Percentiles rank a stretch among this genome's conserved stretches.
Conservation (phyloP, 2,797 vertebrate genomes). For the Neosalanx taihuensis region DNA sequence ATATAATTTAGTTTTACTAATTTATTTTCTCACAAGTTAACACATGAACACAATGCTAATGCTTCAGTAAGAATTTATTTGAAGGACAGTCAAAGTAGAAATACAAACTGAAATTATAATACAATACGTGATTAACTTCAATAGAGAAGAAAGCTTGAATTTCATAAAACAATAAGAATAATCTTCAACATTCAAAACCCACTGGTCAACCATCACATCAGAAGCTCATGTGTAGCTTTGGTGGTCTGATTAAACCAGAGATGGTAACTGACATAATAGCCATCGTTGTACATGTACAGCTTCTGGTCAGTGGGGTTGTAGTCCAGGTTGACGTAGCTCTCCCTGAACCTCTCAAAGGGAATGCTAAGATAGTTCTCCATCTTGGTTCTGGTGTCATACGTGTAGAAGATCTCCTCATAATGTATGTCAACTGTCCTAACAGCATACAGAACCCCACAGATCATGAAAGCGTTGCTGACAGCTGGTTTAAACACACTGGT, state of each 20-base stretch:
- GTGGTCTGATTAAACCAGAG: slow-evolving; percentile 61
- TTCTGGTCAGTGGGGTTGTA: slow-evolving; percentile 73
- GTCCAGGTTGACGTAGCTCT: slow-evolving; percentile 60
- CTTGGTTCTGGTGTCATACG: slow-evolving; percentile 65
- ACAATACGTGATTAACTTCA: background rate
- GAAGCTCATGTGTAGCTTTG: slow-evolving; percentile 17
- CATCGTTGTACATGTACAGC: slow-evolving; percentile 72
- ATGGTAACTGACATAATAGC: slow-evolving; percentile 67
- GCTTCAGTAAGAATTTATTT: slow-evolving; percentile 57
- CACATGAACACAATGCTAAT: slow-evolving; percentile 22
- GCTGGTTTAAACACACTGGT: slow-evolving; percentile 63
- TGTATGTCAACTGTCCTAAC: slow-evolving; percentile 58
- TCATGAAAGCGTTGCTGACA: slow-evolving; percentile 68
- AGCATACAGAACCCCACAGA: slow-evolving; percentile 68
- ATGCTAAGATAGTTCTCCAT: slow-evolving; percentile 57
- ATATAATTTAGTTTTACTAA: slow-evolving; percentile 1
- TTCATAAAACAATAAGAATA: background rate
- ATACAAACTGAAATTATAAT: background rate
- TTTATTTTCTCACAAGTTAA: slow-evolving; percentile 26
- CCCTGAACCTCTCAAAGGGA: slow-evolving; percentile 63
- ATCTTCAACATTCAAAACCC: background rate
- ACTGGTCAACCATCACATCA: slow-evolving; percentile 19
- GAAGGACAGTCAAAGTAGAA: background rate
- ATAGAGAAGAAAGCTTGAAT: slow-evolving; percentile 1
- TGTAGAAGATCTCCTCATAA: slow-evolving; percentile 72